These are phyloP conservation scores for Hippocampus zosterae DNA, from an alignment of 2,113 vertebrate genomes.

Conservation along the genomic window DNA sequence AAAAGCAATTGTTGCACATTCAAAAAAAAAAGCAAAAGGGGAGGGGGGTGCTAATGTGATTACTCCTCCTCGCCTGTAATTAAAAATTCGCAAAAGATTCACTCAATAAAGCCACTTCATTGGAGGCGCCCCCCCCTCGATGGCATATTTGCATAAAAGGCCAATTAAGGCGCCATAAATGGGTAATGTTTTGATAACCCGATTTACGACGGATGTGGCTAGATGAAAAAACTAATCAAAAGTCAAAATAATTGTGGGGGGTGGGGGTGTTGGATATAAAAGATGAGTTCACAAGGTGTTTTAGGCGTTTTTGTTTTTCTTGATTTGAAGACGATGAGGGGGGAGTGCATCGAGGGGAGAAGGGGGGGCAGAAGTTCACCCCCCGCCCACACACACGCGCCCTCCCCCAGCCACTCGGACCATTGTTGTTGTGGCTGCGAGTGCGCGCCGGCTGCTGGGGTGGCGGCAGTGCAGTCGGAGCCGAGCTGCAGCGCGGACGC, in stretches of 20 bases:
- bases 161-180: conserved; percentile 60
- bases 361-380: conserved; percentile 25
- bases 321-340: conserved; percentile 19
- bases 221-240: no score
- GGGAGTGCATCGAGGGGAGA: conserved; percentile 15
- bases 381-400: conserved; percentile 2
- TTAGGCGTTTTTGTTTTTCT: not conserved
- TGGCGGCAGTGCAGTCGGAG: conserved; percentile 43
- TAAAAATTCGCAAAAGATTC: conserved; percentile 58
- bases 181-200: conserved; percentile 9
- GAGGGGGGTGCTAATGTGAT: not conserved
- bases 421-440: conserved; percentile 73
- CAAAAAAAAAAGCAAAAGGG: no score
- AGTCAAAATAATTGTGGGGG: not conserved
- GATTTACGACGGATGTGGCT: conserved; percentile 24
- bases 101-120: conserved; percentile 48
- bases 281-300: not conserved
- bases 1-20: not conserved
- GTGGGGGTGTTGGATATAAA: not conserved
- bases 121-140: conserved; percentile 29
- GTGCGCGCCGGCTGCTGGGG: conserved; percentile 17
- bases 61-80: conserved; percentile 38
- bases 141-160: conserved; percentile 50
- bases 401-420: conserved; percentile 55
- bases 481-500: conserved; percentile 20